Base-by-base conservation (phyloP, 1,140 invertebrate genomes). In the Drosophila orena region DNA sequence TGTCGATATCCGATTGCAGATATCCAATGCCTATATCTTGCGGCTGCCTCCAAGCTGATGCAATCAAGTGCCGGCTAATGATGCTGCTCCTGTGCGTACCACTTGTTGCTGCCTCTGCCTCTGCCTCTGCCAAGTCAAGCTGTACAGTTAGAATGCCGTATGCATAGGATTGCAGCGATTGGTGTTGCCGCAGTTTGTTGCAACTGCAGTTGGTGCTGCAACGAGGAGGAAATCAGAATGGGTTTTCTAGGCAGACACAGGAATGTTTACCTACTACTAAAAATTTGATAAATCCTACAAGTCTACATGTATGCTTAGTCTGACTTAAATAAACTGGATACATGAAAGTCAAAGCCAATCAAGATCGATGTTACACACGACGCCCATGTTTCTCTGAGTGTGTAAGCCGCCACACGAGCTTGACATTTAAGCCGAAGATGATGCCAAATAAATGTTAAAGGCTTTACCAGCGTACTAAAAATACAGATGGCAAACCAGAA, bases 391-490 rank as follows among this genome's bases (percentile, higher is more conserved):
- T 47, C n/a, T 47, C 22, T n/a, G 8, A 47, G 46, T 47, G 46
- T 47, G 12, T 74, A 62, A 73, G 71, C 52, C 27, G 46, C 46
- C 59, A 75, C 72, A 78, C 75, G 81, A 84, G 81, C 70, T 78
- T 86, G 81, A 86, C 81, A 88, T 86, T 86, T 86, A 86, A 85
- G 59, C 58, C 52, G 61, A 70, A 71, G 75, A 78, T 73, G 79
- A 62, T 70, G 40, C 22, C 50, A 60, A 83, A 79, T 83, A 79
- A 79, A 84, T 76, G 81, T 73, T 80, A 85, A 85, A 70, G 79
- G 81, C 81, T 70, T 71, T 61, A 66, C 79, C 44, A 62, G 42
- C 68, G 27, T 37, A 42, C 27, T 35, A 50, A 53, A 60, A 50
- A 35, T 38, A 38, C 35, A 52, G 44, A 58, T 77, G 53, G 35